Evolutionary conservation across 2,113 vertebrate genomes (phyloP).

Genomic region (Halichoerus grypus): DNA sequence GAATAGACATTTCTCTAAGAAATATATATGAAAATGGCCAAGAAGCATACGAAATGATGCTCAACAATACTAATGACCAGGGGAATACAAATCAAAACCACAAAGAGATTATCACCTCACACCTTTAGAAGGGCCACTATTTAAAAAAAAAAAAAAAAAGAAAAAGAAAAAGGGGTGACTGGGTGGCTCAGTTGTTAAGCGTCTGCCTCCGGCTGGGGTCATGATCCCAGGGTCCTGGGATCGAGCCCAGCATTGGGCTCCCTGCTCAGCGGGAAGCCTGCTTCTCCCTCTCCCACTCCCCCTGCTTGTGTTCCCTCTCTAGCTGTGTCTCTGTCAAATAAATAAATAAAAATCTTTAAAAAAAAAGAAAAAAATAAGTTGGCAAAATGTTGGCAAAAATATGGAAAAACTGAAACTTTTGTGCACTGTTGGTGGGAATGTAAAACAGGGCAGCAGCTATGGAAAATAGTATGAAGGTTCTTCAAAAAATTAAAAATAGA

Average conservation of each 20-base stretch:
- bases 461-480: not conserved
- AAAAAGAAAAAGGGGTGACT: no score
- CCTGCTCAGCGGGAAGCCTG: no score
- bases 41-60: not conserved
- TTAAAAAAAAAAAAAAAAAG: not conserved
- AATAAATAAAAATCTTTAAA: no score
- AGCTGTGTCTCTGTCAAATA: no score
- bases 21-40: not conserved
- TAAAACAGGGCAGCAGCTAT: not conserved
- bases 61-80: not conserved
- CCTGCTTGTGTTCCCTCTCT: no score
- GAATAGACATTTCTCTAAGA: not conserved
- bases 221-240: not conserved
- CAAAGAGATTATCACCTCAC: not conserved
- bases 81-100: conserved; percentile 8
- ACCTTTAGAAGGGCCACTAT: not conserved
- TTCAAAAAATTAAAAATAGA: not conserved
- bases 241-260: not conserved
- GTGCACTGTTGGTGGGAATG: not conserved
- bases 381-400: not conserved
- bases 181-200: not conserved
- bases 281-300: no score
- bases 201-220: not conserved
- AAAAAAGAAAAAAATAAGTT: no score
- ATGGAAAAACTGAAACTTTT: not conserved